Base-by-base conservation (phyloP, 1,140 invertebrate species). In the Helicorthomorpha holstii region DNA sequence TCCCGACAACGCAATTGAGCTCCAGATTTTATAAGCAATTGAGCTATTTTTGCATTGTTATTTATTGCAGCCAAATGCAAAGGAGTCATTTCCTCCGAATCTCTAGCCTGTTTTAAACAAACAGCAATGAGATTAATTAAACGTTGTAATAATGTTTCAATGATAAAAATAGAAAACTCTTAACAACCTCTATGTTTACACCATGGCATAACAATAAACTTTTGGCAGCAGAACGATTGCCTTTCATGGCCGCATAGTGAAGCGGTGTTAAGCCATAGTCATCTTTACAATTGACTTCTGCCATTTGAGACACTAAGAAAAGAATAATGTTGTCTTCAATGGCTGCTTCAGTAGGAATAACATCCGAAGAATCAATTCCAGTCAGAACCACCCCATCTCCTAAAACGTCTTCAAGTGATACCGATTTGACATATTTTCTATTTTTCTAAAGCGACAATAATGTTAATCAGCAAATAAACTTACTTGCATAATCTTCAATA, bases 181-280 rank as follows among this genome's bases (percentile, higher is more conserved):
- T 16, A n/a, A 52, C 27, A 53, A 65, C 63, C 58, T 64, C 62
- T 14, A 58, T 57, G 42, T 60, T 55, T 16, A 65, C 57, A 16
- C 56, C 58, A 45, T 44, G 53, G 41, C 60, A 66, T 7, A 50
- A 56, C 1, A 72, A 55, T 1, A 72, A 59, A 42, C 70, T 62
- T 25, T 55, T 57, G 21, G 63, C 60, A n/a, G 67, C 70, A 1
- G 63, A 51, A 53, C 65, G 65, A 55, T 72, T 72, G 12, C 67
- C 69, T 56, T 69, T 61, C 67, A 72, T 72, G 29, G 69, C 69
- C 23, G 69, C 68, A 58, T 65, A 71, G 54, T 73, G 71, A 1
- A 73, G 60, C 0, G 70, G 66, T 3, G 70, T 72, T 50, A 66
- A 61, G 3, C 65, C 68, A 57, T 70, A 71, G 3, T 59, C 61